Evolutionary conservation across 64 coral and sea anemone species (phyloP).

Genomic region (Stichodactyla mertensii): DNA sequence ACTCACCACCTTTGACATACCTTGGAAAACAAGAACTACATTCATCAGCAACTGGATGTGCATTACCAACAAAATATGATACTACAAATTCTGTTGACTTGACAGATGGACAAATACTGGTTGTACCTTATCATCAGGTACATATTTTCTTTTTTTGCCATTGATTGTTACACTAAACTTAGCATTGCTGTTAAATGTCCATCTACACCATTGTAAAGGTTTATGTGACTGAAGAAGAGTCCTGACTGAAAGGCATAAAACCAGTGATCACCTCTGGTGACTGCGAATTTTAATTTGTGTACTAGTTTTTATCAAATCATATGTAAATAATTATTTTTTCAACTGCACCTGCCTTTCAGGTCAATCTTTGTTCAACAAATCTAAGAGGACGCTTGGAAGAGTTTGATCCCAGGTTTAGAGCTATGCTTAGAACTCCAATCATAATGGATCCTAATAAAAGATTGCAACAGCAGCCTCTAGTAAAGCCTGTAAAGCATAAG

Average conservation of each 20-base stretch:
- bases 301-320: no score
- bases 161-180: no score
- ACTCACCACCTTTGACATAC: slow-evolving; percentile 27
- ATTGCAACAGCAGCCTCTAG: neutral
- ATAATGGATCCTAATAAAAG: slow-evolving; percentile 4
- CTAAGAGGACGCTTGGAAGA: neutral
- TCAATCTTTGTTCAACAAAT: slow-evolving; percentile 5
- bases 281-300: no score
- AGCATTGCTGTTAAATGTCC: no score
- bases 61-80: slow-evolving; percentile 27
- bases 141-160: neutral
- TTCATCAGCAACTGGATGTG: neutral
- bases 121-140: slow-evolving; percentile 39
- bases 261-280: no score
- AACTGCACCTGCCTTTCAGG: neutral
- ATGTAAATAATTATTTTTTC: neutral
- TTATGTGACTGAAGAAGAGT: no score
- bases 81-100: slow-evolving; percentile 15
- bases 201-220: no score
- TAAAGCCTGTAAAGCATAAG: slow-evolving; percentile 33
- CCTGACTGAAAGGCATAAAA: no score
- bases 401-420: slow-evolving; percentile 34
- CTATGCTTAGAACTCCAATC: slow-evolving; percentile 24
- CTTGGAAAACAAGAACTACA: slow-evolving; percentile 6
- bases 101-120: slow-evolving; percentile 19